A percentile compares a stretch with the other conserved stretches of the same genome.
Conservation (phyloP, 2,113 vertebrate genomes). For the Oxygymnocypris stewartii region DNA sequence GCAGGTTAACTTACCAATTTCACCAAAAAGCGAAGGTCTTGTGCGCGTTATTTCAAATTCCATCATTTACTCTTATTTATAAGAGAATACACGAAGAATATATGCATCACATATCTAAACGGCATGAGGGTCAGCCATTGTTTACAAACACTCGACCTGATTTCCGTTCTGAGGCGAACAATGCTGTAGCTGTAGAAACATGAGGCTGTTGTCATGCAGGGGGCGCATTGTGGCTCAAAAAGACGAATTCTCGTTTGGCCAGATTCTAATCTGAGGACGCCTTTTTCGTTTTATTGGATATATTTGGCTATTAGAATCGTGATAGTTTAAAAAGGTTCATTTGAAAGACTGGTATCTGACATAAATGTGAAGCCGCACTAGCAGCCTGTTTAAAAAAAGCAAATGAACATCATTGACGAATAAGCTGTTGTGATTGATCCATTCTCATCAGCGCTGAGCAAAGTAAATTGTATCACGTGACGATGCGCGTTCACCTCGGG, state of each 20-base stretch:
- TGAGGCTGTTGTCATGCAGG: not conserved
- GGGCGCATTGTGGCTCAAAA: constrained; percentile 16
- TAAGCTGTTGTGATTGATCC: not conserved
- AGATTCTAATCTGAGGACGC: not conserved
- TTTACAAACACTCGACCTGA: constrained; percentile 8
- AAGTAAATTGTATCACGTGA: not conserved
- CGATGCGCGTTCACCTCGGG: not conserved
- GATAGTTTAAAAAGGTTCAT: not conserved
- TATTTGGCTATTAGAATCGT: not conserved
- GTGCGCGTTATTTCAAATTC: constrained; percentile 50
- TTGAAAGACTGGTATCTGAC: not conserved
- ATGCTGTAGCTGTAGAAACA: not conserved
- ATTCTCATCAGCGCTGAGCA: not conserved
- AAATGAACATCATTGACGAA: not conserved
- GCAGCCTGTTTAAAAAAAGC: not conserved
- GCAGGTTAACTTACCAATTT: constrained; percentile 51
- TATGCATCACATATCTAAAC: not conserved
- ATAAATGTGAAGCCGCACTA: not conserved
- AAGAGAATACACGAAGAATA: not conserved
- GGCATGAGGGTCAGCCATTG: not conserved
- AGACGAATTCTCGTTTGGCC: not conserved
- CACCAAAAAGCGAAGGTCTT: constrained; percentile 53
- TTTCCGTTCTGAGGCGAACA: not conserved
- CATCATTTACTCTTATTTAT: constrained; percentile 38
- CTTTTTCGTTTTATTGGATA: not conserved